Evolutionary conservation across 2,888 invertebrate genomes (phyloP).

Genomic region (Rutpela maculata): DNA sequence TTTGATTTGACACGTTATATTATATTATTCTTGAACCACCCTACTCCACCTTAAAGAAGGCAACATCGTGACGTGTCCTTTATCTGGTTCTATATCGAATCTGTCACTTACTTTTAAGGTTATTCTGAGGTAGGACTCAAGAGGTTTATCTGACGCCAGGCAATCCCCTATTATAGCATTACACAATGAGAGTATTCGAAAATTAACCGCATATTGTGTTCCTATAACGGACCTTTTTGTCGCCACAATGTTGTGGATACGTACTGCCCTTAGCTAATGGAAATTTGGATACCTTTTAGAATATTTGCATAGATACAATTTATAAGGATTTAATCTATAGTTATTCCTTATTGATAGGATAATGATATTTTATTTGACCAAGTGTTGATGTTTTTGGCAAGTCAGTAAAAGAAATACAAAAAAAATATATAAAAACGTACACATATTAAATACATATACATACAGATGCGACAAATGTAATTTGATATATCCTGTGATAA

Average conservation of each 20-base stretch:
- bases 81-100: conserved; percentile 15
- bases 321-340: too few relatives aligned
- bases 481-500: too few relatives aligned
- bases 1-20: not conserved
- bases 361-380: too few relatives aligned
- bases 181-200: not conserved
- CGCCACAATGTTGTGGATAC: not conserved
- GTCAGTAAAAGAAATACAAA: too few relatives aligned
- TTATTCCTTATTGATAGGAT: too few relatives aligned
- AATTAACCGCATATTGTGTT: not conserved
- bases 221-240: not conserved
- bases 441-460: too few relatives aligned
- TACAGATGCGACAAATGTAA: too few relatives aligned
- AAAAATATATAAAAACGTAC: too few relatives aligned
- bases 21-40: not conserved
- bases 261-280: not conserved
- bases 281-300: not conserved
- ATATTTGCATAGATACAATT: too few relatives aligned
- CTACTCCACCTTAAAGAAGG: conserved; percentile 2
- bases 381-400: too few relatives aligned
- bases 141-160: not conserved
- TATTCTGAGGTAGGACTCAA: not conserved
- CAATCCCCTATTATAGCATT: not conserved
- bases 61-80: conserved; percentile 3
- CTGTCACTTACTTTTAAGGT: not conserved